Evolutionary conservation across 2,888 invertebrate species (phyloP).

Genomic region (Mythimna lalbum): DNA sequence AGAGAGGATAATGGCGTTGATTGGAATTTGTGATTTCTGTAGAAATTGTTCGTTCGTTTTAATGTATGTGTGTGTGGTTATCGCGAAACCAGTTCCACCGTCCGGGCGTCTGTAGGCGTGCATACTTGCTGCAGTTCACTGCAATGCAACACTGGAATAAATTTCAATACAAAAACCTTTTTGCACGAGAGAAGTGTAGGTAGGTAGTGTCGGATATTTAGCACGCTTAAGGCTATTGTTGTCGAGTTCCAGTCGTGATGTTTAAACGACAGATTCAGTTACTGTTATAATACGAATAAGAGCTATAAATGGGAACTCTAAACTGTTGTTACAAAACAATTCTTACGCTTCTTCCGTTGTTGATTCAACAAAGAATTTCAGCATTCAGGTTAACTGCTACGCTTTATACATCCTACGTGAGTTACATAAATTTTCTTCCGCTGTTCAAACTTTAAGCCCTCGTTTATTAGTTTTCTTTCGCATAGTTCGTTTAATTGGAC

Average conservation of each 20-base stretch:
- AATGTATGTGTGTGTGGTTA: constrained; percentile 68
- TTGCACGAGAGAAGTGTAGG: constrained; percentile 45
- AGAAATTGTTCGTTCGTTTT: constrained; percentile 72
- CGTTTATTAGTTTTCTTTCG: constrained; percentile 28
- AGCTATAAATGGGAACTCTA: constrained; percentile 22
- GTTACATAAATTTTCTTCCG: neutral
- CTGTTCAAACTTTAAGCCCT: constrained; percentile 12
- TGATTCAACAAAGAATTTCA: constrained; percentile 14
- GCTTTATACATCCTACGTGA: neutral
- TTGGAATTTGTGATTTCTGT: constrained; percentile 80
- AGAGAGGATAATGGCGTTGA: constrained; percentile 66
- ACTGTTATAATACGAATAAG: constrained; percentile 26
- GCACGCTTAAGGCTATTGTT: constrained; percentile 43
- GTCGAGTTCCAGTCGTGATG: constrained; percentile 28
- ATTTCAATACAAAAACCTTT: constrained; percentile 74
- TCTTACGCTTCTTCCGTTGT: constrained; percentile 15
- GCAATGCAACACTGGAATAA: constrained; percentile 81
- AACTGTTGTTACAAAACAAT: constrained; percentile 28
- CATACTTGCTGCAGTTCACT: constrained; percentile 75
- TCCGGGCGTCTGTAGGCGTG: constrained; percentile 74
- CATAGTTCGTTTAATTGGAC: constrained; percentile 53
- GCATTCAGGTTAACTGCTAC: constrained; percentile 8
- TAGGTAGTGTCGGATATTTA: constrained; percentile 56
- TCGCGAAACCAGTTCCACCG: constrained; percentile 76
- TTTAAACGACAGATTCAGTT: constrained; percentile 31